These are phyloP conservation scores for Tribolium castaneum DNA, from an alignment of 1,140 invertebrate species.

Conservation along the genomic window DNA sequence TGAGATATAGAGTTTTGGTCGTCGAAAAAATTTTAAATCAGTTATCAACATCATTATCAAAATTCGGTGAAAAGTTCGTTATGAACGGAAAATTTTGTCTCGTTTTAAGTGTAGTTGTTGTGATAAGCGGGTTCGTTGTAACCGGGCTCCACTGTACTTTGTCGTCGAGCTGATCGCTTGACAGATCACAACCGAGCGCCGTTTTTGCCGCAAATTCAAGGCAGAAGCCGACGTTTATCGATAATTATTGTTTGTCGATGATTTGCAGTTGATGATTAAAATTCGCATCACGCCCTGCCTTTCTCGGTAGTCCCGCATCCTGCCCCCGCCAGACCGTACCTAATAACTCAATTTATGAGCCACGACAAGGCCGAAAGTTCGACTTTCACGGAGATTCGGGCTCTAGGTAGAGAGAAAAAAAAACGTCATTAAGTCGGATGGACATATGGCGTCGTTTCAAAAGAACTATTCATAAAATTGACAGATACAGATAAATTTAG, in stretches of 20 bases:
- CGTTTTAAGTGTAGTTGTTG: no score
- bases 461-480: conserved; percentile 41
- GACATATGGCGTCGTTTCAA: conserved; percentile 20
- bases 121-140: no score
- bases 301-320: conserved; percentile 10
- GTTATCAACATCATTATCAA: no score
- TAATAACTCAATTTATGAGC: conserved; percentile 20
- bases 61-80: no score
- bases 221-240: no score
- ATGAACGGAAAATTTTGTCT: no score
- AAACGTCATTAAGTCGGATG: neutral
- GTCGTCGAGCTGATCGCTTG: no score
- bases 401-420: neutral
- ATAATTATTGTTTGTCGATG: conserved; percentile 14
- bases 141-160: no score
- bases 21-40: no score
- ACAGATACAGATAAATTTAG: conserved; percentile 39
- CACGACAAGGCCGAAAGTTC: neutral
- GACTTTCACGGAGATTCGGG: conserved; percentile 11
- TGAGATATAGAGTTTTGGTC: no score
- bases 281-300: conserved; percentile 1
- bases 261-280: conserved; percentile 1
- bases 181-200: no score
- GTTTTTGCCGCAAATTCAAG: no score
- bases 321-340: conserved; percentile 5